These are phyloP conservation scores for Teleogryllus oceanicus DNA, from an alignment of 2,888 invertebrate genomes.

Conservation along the genomic window DNA sequence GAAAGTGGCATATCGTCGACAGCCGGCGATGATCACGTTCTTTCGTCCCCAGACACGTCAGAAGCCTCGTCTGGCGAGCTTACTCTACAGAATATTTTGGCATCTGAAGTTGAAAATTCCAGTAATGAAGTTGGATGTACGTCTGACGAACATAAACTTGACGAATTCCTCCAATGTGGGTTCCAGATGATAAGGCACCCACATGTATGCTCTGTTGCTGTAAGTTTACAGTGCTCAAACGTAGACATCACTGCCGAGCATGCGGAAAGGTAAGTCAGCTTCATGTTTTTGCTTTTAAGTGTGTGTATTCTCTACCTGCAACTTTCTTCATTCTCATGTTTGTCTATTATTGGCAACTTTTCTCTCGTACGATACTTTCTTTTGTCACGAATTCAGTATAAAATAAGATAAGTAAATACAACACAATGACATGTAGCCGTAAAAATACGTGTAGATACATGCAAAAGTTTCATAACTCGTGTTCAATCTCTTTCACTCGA, in stretches of 20 bases:
- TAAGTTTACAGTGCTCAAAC: conserved; percentile 75
- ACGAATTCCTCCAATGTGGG: conserved; percentile 77
- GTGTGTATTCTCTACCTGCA: neutral
- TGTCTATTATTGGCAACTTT: too few species aligned
- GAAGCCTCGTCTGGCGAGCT: conserved; percentile 31
- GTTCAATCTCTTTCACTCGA: too few species aligned
- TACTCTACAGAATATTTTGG: neutral
- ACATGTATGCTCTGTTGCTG: conserved; percentile 77
- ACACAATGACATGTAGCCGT: too few species aligned
- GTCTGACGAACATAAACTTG: conserved; percentile 51
- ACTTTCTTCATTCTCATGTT: too few species aligned
- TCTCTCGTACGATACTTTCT: too few species aligned
- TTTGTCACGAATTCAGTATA: too few species aligned
- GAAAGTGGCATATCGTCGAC: neutral
- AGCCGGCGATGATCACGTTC: neutral
- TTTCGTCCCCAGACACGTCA: conserved; percentile 31
- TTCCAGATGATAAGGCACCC: conserved; percentile 78
- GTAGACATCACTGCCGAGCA: conserved; percentile 78
- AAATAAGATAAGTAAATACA: too few species aligned
- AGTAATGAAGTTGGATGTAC: neutral
- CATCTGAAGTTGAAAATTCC: conserved; percentile 22
- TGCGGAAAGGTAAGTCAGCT: conserved; percentile 65
- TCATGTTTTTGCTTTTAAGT: neutral
- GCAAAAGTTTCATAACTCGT: too few species aligned
- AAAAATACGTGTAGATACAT: too few species aligned